Conservation (phyloP, 2,113 vertebrate species). For the Oncorhynchus keta region DNA sequence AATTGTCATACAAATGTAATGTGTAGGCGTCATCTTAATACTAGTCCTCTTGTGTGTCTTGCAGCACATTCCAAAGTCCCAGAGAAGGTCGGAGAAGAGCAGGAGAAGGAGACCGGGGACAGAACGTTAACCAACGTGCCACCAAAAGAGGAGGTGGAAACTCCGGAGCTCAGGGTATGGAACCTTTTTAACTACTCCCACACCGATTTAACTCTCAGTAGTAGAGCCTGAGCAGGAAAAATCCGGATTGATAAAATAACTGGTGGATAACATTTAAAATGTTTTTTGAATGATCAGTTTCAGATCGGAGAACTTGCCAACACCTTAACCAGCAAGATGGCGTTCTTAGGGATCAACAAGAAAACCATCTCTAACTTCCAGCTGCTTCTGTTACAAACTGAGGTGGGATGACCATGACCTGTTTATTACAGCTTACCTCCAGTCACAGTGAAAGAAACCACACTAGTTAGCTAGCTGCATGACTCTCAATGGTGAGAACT, state of each 20-base stretch:
- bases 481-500: no score
- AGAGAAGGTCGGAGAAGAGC: conserved; percentile 70
- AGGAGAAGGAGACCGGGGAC: conserved; percentile 65
- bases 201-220: neutral
- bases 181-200: neutral
- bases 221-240: no score
- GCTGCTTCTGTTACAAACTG: conserved; percentile 93
- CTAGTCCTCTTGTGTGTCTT: conserved; percentile 16
- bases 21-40: neutral
- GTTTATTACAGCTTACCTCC: neutral
- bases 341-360: conserved; percentile 96
- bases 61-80: conserved; percentile 61
- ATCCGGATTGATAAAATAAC: neutral
- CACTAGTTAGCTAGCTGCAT: no score
- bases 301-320: conserved; percentile 99
- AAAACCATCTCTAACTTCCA: conserved; percentile 98
- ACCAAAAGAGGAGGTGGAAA: conserved; percentile 80
- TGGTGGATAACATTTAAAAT: neutral
- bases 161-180: conserved; percentile 84
- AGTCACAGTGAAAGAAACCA: neutral
- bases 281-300: conserved; percentile 77
- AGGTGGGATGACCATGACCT: conserved; percentile 71
- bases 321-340: conserved; percentile 96
- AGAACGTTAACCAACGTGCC: conserved; percentile 69
- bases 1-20: neutral